These are phyloP conservation scores for Procambarus clarkii DNA, from an alignment of 1,140 invertebrate genomes.

Conservation along the genomic window DNA sequence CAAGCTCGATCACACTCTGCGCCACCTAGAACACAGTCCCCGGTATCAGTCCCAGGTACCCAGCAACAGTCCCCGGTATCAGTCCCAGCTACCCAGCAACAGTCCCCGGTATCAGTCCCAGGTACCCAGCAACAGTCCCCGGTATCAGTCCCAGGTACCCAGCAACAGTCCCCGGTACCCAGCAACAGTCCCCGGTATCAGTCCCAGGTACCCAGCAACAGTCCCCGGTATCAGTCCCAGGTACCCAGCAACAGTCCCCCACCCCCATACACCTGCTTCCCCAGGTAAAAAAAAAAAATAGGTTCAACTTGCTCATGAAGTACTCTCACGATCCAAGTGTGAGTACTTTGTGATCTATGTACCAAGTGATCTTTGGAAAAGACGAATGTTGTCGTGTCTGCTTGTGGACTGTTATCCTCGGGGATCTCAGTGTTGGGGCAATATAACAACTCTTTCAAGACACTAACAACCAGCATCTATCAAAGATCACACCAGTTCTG, in stretches of 20 bases:
- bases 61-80: not conserved
- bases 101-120: not conserved
- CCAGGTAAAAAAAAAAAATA: no score
- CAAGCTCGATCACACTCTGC: conserved; percentile 56
- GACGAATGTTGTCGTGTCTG: no score
- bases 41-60: not conserved
- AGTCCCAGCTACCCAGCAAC: not conserved
- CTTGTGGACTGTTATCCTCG: no score
- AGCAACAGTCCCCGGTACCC: not conserved
- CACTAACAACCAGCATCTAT: no score
- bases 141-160: not conserved
- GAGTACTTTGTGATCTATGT: no score
- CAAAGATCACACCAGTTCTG: no score
- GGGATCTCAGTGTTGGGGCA: no score
- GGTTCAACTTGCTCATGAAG: no score
- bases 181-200: no score
- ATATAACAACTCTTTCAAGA: no score
- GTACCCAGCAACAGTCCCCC: not conserved
- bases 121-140: not conserved
- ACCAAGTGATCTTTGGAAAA: no score
- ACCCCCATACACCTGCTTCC: not conserved
- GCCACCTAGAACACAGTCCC: conserved; percentile 47
- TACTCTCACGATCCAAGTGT: no score
- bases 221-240: not conserved
- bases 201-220: not conserved